Evolutionary conservation across 2,113 vertebrate species (phyloP), one percentile per base, ranked within the genome.

Genomic region (Corydoras maculifer): DNA sequence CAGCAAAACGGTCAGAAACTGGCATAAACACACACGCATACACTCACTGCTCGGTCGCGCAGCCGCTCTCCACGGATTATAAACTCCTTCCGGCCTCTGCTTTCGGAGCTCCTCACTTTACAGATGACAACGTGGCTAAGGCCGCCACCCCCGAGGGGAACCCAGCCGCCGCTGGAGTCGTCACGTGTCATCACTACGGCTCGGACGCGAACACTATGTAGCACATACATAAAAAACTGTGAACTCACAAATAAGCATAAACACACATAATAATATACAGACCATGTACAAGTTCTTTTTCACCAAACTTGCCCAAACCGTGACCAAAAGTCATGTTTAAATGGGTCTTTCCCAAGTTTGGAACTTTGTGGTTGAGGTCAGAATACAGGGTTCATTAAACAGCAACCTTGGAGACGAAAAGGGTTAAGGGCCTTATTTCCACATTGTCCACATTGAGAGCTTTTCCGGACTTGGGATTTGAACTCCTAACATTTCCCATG

Each of bases 111-210:
- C 83, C 90, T 87, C 86, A 90, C 90, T 84, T 91, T 93, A 86
- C 90, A 91, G 81, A 94, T 91, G 82, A 90, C 89, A 86, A 96
- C 92, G 69, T 94, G 92, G 86, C 94, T 96, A 82, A 96, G 92
- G 86, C 94, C 92, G 58, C 92, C 91, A 72, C 94, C 93, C 82
- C 92, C 93, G 77, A 95, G 90, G 82, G 91, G 92, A 84, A 95
- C 92, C 94, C 94, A 96, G 78, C 94, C 93, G 79, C 93, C 94
- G 83, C 93, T 95, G 84, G 93, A 95, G 91, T 96, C 94, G 75
- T 95, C 94, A 86, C 94, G 92, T 86, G 92, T 92, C 93, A 96
- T 94, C 90, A 96, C 93, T 90, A 96, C 92, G 9, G 92, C 93
- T 82, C 94, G 91, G 85, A 95, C 93, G 89, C 92, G 93, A 86